Conservation (phyloP, 2,888 invertebrate genomes). For the Biston betularia region DNA sequence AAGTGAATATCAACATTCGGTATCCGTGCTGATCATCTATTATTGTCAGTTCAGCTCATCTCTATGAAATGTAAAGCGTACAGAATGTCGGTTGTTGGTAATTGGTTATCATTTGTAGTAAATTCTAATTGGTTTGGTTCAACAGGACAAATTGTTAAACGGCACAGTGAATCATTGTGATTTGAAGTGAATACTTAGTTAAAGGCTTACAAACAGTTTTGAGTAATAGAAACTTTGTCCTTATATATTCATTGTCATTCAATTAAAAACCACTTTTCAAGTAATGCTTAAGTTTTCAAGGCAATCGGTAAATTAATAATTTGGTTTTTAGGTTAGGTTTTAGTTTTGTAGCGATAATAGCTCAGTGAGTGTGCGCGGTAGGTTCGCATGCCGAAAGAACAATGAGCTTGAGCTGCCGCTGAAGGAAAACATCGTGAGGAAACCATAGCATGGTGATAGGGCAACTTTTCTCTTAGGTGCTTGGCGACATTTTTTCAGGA, state of each 20-base stretch:
- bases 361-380: too few relatives aligned
- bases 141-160: slow-evolving; percentile 15
- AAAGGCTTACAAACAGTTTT: background rate
- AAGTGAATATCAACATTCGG: background rate
- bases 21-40: background rate
- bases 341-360: too few relatives aligned
- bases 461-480: too few relatives aligned
- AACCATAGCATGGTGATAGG: too few relatives aligned
- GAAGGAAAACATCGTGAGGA: too few relatives aligned
- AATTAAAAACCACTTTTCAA: background rate
- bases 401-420: too few relatives aligned
- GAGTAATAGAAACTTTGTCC: background rate
- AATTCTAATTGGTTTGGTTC: slow-evolving; percentile 33
- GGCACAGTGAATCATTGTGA: background rate
- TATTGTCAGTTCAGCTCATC: background rate
- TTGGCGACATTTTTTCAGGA: too few relatives aligned
- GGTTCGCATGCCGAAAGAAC: too few relatives aligned
- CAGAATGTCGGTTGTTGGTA: slow-evolving; percentile 44
- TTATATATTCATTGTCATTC: background rate
- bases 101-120: slow-evolving; percentile 45
- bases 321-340: too few relatives aligned
- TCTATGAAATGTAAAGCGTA: slow-evolving; percentile 16
- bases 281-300: too few relatives aligned
- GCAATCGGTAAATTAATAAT: too few relatives aligned
- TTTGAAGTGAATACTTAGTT: background rate